Conservation (phyloP, 2,113 vertebrate species). For the Himantopus leucocephalus region DNA sequence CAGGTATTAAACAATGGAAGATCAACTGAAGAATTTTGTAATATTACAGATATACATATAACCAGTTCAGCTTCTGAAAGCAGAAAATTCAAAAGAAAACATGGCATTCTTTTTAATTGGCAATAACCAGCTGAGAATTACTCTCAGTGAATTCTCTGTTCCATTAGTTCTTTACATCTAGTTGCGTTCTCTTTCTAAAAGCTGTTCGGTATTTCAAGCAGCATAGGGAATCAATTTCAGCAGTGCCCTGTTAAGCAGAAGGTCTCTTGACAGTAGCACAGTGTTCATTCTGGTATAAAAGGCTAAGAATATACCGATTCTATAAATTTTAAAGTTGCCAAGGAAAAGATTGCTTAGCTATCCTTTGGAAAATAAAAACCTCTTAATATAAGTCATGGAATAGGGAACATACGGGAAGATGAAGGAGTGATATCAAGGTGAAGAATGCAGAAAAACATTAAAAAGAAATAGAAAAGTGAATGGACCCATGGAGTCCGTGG, state of each 20-base stretch:
- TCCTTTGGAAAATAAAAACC: background rate
- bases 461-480: background rate
- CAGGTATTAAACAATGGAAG: background rate
- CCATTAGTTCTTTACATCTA: background rate
- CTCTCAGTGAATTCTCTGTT: background rate
- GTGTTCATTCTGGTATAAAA: background rate
- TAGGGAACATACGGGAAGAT: background rate
- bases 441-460: background rate
- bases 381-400: background rate
- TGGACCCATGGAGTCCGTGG: too few species aligned
- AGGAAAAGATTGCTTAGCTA: background rate
- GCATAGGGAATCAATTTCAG: background rate
- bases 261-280: background rate
- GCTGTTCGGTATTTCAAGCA: background rate
- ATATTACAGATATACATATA: accelerated
- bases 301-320: background rate
- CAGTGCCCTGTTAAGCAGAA: background rate
- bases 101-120: background rate
- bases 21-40: background rate
- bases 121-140: background rate
- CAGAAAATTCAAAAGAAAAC: background rate
- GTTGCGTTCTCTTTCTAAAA: background rate
- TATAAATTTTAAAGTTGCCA: background rate
- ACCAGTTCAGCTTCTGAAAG: background rate
- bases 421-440: background rate